Evolutionary conservation across 2,113 vertebrate genomes (phyloP), one percentile per base, ranked within the genome.

Genomic region (Pygoscelis adeliae): DNA sequence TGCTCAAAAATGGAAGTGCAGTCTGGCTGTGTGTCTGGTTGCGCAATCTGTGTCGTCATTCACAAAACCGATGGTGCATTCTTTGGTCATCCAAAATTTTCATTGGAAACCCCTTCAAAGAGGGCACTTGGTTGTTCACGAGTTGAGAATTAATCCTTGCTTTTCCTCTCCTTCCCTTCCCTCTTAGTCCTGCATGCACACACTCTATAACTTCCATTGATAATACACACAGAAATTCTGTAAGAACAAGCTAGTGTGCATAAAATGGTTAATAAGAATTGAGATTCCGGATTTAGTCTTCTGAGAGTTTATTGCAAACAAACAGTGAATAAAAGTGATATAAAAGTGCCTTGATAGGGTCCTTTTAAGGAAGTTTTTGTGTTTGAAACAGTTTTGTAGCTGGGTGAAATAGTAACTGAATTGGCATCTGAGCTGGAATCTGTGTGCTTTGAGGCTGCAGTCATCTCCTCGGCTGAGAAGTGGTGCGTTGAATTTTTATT

Each of bases 1-100:
- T 97, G 95, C 84, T 97, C 92, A 96, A 72, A 97, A 95, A 95
- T 96, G 96, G 96, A 96, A 95, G 74, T 59, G 62, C 36, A 85
- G 87, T 61, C 84, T 93, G 78, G 66, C 78, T 79, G 15, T 47
- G 47, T 79, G 62, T 36, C 47, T 96, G 66, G 30, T 91, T 97
- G 87, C 5, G 18, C 95, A 95, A 42, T 94, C 49, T 72, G 61
- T 82, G 65, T 94, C 46, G 0, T 91, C 73, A 59, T 83, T 90
- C 42, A 9, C 86, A 53, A 95, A 95, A 77, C 21, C 5, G 1
- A 34, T 47, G 61, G 80, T 66, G 17, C 81, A 40, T 96, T 96
- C 70, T 87, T 94, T 67, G 86, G 59, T 87, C 81, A 87, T 71
- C 81, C 52, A 34, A 82, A 83, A 69, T 61, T 94, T 82, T 82